These are phyloP conservation scores for Echinometra lucunter DNA, from an alignment of 53 echinoderm and acorn worm genomes.

Conservation along the genomic window DNA sequence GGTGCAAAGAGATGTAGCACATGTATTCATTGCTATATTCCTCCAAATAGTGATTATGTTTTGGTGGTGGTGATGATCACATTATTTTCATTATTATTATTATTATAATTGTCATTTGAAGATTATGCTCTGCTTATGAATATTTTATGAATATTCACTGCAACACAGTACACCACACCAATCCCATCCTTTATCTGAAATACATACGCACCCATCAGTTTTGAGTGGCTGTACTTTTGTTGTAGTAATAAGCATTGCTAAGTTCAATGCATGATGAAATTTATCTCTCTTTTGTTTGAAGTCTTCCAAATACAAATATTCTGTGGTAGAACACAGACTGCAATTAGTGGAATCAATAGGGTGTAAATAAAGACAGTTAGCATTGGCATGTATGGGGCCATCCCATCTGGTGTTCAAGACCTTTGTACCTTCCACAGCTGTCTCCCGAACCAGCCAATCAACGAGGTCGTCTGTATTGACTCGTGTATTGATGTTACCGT, in stretches of 20 bases:
- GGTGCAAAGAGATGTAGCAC: no score
- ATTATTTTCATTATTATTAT: not conserved
- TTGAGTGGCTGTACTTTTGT: not conserved
- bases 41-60: no score
- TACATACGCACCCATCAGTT: not conserved
- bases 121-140: not conserved
- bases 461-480: conserved; percentile 44
- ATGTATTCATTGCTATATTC: no score
- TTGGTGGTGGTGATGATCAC: not conserved
- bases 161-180: not conserved
- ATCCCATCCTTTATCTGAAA: not conserved
- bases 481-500: conserved; percentile 65
- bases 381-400: not conserved
- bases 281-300: conserved; percentile 7
- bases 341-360: conserved; percentile 26
- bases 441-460: conserved; percentile 37
- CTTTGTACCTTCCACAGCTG: conserved; percentile 8
- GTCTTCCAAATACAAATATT: not conserved
- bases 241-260: not conserved
- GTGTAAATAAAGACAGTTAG: conserved; percentile 22
- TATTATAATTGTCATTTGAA: not conserved
- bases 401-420: conserved; percentile 24
- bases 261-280: not conserved
- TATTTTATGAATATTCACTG: not conserved
- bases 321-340: not conserved